phyloP scores from a whole-genome alignment of 1,140 invertebrate species.

The Meloidogyne chitwoodi region DNA sequence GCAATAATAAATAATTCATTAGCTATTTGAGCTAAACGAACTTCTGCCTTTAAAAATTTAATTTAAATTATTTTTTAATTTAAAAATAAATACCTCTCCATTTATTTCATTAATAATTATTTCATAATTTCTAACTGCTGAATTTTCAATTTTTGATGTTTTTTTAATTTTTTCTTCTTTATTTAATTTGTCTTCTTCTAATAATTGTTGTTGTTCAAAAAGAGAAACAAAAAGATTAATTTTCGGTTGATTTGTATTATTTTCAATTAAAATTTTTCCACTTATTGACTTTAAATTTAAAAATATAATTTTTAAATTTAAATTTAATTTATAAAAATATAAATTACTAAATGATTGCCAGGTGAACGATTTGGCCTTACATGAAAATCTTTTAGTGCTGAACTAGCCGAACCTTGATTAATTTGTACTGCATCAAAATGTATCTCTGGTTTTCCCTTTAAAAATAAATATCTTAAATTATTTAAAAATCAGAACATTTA shows the following conservation, averaged over 20 bases:
- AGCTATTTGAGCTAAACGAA: slow-evolving; percentile 13
- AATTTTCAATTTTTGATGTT: background rate
- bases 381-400: background rate
- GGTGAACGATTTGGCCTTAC: background rate
- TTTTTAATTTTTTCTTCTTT: background rate
- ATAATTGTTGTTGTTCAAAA: slow-evolving; percentile 1
- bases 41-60: slow-evolving; percentile 7
- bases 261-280: background rate
- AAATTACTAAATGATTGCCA: background rate
- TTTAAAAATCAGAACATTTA: too few species aligned
- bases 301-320: background rate
- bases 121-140: background rate
- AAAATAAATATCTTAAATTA: background rate
- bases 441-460: background rate
- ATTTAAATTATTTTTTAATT: background rate
- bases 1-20: slow-evolving; percentile 16
- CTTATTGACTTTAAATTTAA: slow-evolving; percentile 11
- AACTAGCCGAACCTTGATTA: background rate
- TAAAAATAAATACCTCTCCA: background rate
- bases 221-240: background rate
- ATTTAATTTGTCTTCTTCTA: background rate
- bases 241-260: background rate
- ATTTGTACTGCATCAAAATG: background rate
- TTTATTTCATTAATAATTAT: slow-evolving; percentile 4
- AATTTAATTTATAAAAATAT: too few species aligned